These are phyloP conservation scores for Coreoperca whiteheadi DNA, from an alignment of 2,113 vertebrate species.

Conservation along the genomic window DNA sequence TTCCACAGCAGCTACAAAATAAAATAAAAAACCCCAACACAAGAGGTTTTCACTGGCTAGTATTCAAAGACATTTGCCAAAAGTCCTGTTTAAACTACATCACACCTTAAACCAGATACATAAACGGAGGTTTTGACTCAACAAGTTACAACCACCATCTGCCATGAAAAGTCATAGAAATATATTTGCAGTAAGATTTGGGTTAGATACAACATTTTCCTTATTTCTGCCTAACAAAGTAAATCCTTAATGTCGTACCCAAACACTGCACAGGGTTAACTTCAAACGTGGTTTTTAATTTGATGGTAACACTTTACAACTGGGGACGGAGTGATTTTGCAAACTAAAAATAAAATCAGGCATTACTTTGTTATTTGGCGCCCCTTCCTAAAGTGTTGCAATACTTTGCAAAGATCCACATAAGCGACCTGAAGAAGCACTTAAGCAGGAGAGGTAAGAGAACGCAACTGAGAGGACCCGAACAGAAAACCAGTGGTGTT, in stretches of 20 bases:
- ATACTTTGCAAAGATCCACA: not conserved
- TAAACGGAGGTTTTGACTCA: constrained; percentile 43
- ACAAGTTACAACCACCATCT: constrained; percentile 30
- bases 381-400: constrained; percentile 65
- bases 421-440: constrained; percentile 39
- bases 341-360: constrained; percentile 6
- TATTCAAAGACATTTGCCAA: constrained; percentile 13
- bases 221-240: not conserved
- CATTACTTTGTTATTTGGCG: constrained; percentile 31
- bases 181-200: constrained; percentile 54
- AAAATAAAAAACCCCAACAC: constrained; percentile 8
- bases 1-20: not conserved
- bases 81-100: constrained; percentile 19
- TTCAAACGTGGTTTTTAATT: constrained; percentile 10
- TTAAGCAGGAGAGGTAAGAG: constrained; percentile 32
- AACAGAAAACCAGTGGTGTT: constrained; percentile 61
- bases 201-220: constrained; percentile 5
- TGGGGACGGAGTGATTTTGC: constrained; percentile 10
- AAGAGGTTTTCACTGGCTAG: constrained; percentile 1
- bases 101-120: constrained; percentile 52
- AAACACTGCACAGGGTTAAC: constrained; percentile 47
- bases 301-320: constrained; percentile 60
- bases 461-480: not conserved
- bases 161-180: not conserved
- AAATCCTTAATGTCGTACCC: constrained; percentile 9